Evolutionary conservation across 2,888 invertebrate genomes (phyloP), one percentile per base, ranked within the genome.

Genomic region (Nipponacmea schrenckii): DNA sequence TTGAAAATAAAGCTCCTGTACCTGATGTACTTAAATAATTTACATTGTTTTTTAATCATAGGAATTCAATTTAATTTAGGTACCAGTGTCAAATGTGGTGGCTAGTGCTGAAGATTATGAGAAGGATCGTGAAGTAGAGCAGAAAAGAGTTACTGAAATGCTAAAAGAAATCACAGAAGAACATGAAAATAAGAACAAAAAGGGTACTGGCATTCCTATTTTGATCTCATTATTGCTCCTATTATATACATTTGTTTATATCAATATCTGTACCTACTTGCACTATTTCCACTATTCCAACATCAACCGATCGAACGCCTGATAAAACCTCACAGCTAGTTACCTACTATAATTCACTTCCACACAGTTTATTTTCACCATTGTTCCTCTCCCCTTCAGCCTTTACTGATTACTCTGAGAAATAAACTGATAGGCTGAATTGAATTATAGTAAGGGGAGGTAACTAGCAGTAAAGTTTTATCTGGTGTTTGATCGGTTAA

Each of bases 71-170:
- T n/a, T 63, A 27, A 15, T 14, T 62, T 69, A 82, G 82, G 78
- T 79, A 0, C 80, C 80, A n/a, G 76, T 77, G 70, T 79, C 81
- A 8, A 81, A 80, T 74, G 80, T 83, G 4, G 73, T 78, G 1
- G 83, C 81, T 24, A 80, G 78, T n/a, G 69, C 76, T 27, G 81
- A 81, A 46, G 83, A 83, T 66, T 83, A 83, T 71, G 80, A 81
- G 62, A 74, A 72, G 24, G 83, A 83, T 64, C 71, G 78, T 56
- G 81, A 79, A 27, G 78, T 77, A 27, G 81, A 83, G 63, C 75
- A 80, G 44, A 74, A 76, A 56, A 66, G 83, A 45, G 80, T 79
- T 3, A 70, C 80, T 70, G 80, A 83, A 62, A 81, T 83, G 80
- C 63, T 83, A 64, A 74, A 80, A 26, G 79, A 79, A 66, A 45